A percentile compares a stretch with the other conserved stretches of the same genome.
phyloP scores from a whole-genome alignment of 2,113 vertebrate genomes.

The Peromyscus leucopus region DNA sequence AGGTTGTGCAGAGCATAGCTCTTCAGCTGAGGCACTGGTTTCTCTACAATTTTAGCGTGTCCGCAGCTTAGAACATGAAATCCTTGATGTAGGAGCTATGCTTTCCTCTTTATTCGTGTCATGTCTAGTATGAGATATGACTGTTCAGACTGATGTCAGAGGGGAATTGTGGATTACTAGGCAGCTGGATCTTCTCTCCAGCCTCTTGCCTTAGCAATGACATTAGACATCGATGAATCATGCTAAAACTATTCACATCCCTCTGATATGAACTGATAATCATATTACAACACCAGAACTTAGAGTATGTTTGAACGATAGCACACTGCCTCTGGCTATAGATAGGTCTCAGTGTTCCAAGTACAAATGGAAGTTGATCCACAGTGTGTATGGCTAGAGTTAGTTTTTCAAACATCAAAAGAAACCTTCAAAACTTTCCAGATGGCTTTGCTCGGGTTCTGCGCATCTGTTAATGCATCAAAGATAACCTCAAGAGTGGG shows the following conservation, averaged over 20 bases:
- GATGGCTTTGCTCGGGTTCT: neutral
- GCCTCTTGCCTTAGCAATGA: neutral
- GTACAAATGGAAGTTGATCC: neutral
- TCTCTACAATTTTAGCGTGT: neutral
- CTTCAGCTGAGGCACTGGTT: neutral
- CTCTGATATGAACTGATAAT: neutral
- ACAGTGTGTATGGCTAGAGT: too few relatives aligned
- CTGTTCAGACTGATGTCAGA: neutral
- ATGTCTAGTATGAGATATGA: neutral
- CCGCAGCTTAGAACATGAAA: neutral
- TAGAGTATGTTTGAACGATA: neutral
- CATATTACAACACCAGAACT: neutral
- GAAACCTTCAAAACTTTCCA: neutral
- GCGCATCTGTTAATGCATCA: neutral
- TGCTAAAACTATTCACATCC: neutral
- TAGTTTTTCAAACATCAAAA: neutral
- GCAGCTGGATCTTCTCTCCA: neutral
- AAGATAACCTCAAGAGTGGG: neutral
- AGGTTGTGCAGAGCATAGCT: neutral
- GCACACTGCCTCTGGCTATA: neutral
- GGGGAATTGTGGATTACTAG: neutral
- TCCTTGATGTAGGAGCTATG: neutral
- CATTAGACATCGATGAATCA: neutral
- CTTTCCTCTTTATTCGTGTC: neutral
- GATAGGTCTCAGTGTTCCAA: neutral